Percentiles rank a stretch among this genome's conserved stretches.
phyloP scores from a whole-genome alignment of 2,113 vertebrate genomes.

The Calonectris borealis region DNA sequence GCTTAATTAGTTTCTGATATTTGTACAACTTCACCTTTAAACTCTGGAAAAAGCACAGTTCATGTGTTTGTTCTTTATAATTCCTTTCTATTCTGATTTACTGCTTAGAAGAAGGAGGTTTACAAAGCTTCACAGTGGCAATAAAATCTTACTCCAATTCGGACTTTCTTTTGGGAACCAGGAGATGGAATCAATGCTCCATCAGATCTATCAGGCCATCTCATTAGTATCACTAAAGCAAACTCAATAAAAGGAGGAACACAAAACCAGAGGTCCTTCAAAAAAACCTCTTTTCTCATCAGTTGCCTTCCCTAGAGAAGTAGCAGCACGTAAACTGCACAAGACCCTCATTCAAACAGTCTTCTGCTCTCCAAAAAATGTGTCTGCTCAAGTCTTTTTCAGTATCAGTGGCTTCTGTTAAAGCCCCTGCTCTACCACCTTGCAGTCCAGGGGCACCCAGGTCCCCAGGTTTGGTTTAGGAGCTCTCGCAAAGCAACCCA shows the following conservation, averaged over 20 bases:
- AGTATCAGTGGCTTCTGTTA: neutral
- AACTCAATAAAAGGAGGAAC: neutral
- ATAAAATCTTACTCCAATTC: neutral
- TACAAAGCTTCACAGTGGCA: neutral
- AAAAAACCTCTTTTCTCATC: neutral
- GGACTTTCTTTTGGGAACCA: neutral
- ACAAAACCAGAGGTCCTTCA: neutral
- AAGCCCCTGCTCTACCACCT: neutral
- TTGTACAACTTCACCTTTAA: slow-evolving; percentile 70
- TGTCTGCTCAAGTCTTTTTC: neutral
- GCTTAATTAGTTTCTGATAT: slow-evolving; percentile 75
- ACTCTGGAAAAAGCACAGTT: slow-evolving; percentile 33
- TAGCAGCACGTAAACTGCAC: neutral
- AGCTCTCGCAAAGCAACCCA: neutral
- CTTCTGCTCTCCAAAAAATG: neutral
- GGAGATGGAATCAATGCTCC: slow-evolving; percentile 33
- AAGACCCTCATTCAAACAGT: neutral
- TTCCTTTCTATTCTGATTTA: slow-evolving; percentile 27
- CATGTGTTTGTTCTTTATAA: slow-evolving; percentile 37
- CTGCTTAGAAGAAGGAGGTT: neutral
- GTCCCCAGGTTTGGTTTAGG: neutral
- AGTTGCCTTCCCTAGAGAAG: neutral
- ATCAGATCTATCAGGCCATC: neutral
- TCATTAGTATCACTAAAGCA: neutral
- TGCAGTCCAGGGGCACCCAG: neutral